Evolutionary conservation across 2,113 vertebrate genomes (phyloP).

Genomic region (Epinephelus lanceolatus): DNA sequence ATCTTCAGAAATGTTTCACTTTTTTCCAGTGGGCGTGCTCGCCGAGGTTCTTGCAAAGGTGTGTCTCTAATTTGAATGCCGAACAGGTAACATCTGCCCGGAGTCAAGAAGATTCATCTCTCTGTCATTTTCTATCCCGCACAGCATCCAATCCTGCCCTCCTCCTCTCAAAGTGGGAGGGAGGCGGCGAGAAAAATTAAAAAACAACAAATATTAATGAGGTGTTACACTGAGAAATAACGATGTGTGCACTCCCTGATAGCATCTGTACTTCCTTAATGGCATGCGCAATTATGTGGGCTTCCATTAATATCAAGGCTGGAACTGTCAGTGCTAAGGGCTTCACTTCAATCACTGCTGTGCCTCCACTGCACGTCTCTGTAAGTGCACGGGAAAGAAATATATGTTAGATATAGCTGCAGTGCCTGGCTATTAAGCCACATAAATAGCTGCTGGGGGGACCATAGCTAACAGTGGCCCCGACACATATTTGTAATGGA

Average conservation of each 20-base stretch:
- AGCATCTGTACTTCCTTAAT: conserved; percentile 89
- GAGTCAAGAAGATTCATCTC: conserved; percentile 86
- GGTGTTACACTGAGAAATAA: conserved; percentile 85
- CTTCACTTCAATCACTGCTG: conserved; percentile 75
- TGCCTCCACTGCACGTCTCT: conserved; percentile 42
- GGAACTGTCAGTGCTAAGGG: conserved; percentile 71
- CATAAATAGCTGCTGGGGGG: conserved; percentile 52
- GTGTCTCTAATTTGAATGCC: conserved; percentile 74
- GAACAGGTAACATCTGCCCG: conserved; percentile 75
- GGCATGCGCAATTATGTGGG: conserved; percentile 86
- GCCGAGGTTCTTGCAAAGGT: conserved; percentile 25
- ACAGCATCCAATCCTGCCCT: conserved; percentile 67
- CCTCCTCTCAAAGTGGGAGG: conserved; percentile 59
- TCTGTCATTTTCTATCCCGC: conserved; percentile 80
- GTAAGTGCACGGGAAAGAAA: conserved; percentile 56
- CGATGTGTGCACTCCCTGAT: conserved; percentile 83
- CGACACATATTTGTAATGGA: conserved; percentile 41
- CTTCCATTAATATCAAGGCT: conserved; percentile 83
- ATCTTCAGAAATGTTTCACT: conserved; percentile 50
- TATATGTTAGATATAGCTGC: conserved; percentile 50
- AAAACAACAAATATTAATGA: conserved; percentile 89
- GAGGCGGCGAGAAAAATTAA: conserved; percentile 56
- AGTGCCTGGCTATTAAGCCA: conserved; percentile 51
- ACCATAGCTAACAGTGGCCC: conserved; percentile 28
- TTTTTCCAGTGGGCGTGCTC: conserved; percentile 35